A percentile compares a stretch with the other conserved stretches of the same genome.
Conservation (phyloP, 1,140 invertebrate species). For the Monomorium pharaonis region DNA sequence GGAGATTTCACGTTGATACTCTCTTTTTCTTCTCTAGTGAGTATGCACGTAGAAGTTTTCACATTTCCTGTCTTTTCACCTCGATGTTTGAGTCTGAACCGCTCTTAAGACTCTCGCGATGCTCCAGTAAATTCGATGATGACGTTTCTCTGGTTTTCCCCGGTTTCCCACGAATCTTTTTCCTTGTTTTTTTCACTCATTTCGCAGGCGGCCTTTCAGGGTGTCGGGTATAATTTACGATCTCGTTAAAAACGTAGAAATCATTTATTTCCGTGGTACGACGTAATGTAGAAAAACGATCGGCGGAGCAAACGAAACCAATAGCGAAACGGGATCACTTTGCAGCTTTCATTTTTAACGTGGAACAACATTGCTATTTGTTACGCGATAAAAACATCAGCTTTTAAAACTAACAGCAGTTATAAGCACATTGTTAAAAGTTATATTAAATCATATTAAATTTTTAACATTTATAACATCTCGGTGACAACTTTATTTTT, state of each 20-base stretch:
- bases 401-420: not conserved
- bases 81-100: conserved; percentile 36
- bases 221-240: conserved; percentile 66
- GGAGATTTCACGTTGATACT: conserved; percentile 19
- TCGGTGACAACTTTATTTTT: not conserved
- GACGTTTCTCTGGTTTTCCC: not conserved
- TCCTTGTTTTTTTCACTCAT: conserved; percentile 50
- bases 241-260: conserved; percentile 70
- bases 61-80: conserved; percentile 52
- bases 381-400: not conserved
- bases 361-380: not conserved
- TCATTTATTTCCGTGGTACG: conserved; percentile 66
- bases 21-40: not conserved
- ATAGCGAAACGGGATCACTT: not conserved
- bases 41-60: conserved; percentile 27
- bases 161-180: conserved; percentile 3
- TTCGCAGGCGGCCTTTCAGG: conserved; percentile 45
- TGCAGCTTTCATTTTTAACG: conserved; percentile 10
- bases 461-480: not conserved
- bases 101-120: conserved; percentile 36
- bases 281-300: conserved; percentile 49
- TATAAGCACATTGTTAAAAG: not conserved
- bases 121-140: conserved; percentile 52
- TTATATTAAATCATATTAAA: not conserved
- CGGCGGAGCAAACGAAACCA: conserved; percentile 9